Conservation (phyloP, 2,888 invertebrate species). For the Oligia fasciuncula region DNA sequence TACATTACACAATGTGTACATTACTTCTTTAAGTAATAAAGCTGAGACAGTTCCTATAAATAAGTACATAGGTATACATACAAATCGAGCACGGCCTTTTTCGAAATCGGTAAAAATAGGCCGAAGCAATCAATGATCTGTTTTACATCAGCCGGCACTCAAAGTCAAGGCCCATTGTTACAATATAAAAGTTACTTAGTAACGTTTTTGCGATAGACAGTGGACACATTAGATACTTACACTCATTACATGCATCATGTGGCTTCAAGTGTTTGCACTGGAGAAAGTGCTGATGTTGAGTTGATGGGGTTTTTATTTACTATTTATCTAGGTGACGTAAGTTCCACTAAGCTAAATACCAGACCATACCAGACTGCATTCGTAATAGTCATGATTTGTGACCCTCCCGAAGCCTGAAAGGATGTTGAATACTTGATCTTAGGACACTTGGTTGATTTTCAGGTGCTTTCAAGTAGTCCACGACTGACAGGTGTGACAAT, state of each 20-base stretch:
- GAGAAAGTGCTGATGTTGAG: conserved; percentile 25
- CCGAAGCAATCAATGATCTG: conserved; percentile 17
- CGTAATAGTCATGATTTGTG: not conserved
- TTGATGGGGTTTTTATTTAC: conserved; percentile 3
- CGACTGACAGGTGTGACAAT: not conserved
- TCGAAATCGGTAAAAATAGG: not conserved
- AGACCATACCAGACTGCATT: not conserved
- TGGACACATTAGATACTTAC: conserved; percentile 4
- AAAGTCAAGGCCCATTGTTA: conserved; percentile 38
- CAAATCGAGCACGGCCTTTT: not conserved
- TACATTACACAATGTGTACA: not conserved
- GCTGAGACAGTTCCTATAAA: not conserved
- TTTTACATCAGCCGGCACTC: conserved; percentile 54
- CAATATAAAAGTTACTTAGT: conserved; percentile 8
- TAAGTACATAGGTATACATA: too few species aligned
- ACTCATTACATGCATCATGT: not conserved
- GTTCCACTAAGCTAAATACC: not conserved
- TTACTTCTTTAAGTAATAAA: not conserved
- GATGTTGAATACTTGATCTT: not conserved
- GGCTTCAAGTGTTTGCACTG: conserved; percentile 21
- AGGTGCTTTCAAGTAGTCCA: not conserved
- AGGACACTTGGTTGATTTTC: not conserved
- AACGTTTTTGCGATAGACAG: conserved; percentile 24
- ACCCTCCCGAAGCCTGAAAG: not conserved
- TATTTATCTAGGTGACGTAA: conserved; percentile 21